These are phyloP conservation scores for Chymomyza amoena DNA, from an alignment of 2,888 invertebrate genomes.

Conservation along the genomic window DNA sequence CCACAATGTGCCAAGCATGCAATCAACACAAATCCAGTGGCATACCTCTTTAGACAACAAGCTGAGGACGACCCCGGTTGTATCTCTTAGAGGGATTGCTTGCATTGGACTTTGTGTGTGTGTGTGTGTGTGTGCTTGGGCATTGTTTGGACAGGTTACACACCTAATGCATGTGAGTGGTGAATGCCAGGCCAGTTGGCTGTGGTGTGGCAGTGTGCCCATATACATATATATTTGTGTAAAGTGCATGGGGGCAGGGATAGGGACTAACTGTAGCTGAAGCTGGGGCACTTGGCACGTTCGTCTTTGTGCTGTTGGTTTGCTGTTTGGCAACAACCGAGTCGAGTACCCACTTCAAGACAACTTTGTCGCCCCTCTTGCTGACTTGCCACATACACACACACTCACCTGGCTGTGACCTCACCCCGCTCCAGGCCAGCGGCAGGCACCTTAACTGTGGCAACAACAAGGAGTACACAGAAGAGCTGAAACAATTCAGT, in stretches of 20 bases:
- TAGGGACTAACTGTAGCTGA: conserved; percentile 18
- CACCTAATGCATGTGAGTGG: not conserved
- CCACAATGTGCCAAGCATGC: conserved; percentile 1
- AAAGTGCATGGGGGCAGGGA: not conserved
- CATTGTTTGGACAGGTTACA: conserved; percentile 61
- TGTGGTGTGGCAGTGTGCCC: not conserved
- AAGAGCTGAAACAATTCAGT: not conserved
- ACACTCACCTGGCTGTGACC: not conserved
- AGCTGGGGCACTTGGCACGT: conserved; percentile 65
- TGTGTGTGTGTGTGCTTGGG: conserved; percentile 12
- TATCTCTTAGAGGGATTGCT: not conserved
- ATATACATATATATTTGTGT: not conserved
- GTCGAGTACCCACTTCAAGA: conserved; percentile 63
- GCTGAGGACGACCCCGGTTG: not conserved
- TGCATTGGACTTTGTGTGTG: not conserved
- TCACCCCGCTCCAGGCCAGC: not conserved
- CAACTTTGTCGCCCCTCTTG: conserved; percentile 60
- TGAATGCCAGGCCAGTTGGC: not conserved
- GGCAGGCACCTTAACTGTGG: conserved; percentile 4
- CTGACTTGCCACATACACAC: not conserved
- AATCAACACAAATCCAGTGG: conserved; percentile 6
- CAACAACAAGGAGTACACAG: conserved; percentile 19
- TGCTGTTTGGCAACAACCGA: conserved; percentile 58
- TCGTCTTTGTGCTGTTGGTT: conserved; percentile 45
- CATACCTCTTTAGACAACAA: not conserved